Base-by-base conservation (phyloP, 2,797 vertebrate genomes). In the Neoniphon sammara region DNA sequence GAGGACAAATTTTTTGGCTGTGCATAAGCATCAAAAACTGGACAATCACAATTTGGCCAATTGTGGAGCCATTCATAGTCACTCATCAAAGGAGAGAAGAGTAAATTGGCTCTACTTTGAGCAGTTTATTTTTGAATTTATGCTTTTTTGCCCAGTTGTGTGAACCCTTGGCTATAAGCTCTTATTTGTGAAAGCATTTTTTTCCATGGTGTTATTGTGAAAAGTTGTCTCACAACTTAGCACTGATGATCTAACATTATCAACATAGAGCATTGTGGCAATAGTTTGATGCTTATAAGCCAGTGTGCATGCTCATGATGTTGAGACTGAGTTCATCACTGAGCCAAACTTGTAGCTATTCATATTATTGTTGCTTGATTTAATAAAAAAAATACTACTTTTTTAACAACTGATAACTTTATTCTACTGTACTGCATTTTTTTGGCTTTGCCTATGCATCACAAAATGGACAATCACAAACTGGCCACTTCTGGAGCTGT, bases 321-420 rank as follows among this genome's bases (percentile, higher is more conserved):
- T 73, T 73, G 52, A 72, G 52, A 55, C 27, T 68, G 50, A 71
- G 62, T 76, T 52, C 68, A 80, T 80, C 73, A 69, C 17, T 18
- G 15, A 77, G 53, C 23, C 57, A 49, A 17, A 44, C 36, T 58
- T 60, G 27, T 31, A 31, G 54, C 7, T 30, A 9, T 30, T 10
- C 30, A 23, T 30, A 42, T 27, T 21, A 64, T 68, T 21, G 18
- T 59, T 77, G 50, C 56, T 70, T 70, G 34, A 65, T 75, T 67
- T 75, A 73, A 73, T 72, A 34, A 55, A 62, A 70, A 31, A 67
- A 46, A 36, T 70, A 50, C n/a, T n/a, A 47, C 62, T 36, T 36
- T 36, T 36, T 46, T 21, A 68, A 47, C 25, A 27, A 27, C 25
- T 34, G 31, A 34, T 34, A 34, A 34, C 31, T 34, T 27, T 27